phyloP scores from a whole-genome alignment of 2,113 vertebrate species.

The Vidua chalybeata region DNA sequence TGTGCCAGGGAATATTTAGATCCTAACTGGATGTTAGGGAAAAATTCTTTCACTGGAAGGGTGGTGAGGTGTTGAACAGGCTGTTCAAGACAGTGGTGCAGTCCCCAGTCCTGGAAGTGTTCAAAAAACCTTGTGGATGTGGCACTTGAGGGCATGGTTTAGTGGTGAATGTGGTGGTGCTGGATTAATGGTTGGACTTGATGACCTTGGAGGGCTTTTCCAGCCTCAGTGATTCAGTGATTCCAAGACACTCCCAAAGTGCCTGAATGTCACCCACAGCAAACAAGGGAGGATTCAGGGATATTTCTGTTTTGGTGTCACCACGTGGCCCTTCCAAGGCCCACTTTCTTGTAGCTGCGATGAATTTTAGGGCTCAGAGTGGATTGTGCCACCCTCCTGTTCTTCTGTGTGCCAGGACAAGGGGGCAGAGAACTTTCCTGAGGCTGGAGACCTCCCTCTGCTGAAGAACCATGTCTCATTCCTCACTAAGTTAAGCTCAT shows the following conservation, averaged over 20 bases:
- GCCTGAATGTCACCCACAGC: neutral
- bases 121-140: neutral
- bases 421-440: neutral
- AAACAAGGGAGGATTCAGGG: neutral
- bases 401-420: neutral
- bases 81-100: neutral
- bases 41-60: neutral
- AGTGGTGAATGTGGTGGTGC: neutral
- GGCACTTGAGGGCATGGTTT: neutral
- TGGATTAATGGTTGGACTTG: neutral
- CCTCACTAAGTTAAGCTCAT: neutral
- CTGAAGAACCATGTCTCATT: accelerated
- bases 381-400: neutral
- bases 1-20: neutral
- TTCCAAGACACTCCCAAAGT: neutral
- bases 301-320: neutral
- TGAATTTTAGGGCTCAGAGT: neutral
- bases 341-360: neutral
- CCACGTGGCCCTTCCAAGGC: neutral
- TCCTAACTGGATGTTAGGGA: neutral
- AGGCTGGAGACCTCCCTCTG: neutral
- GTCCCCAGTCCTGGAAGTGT: neutral
- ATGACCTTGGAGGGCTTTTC: neutral
- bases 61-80: neutral
- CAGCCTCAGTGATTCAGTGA: neutral